Conservation (phyloP, 2,797 vertebrate species). For the Sphaeramia orbicularis region DNA sequence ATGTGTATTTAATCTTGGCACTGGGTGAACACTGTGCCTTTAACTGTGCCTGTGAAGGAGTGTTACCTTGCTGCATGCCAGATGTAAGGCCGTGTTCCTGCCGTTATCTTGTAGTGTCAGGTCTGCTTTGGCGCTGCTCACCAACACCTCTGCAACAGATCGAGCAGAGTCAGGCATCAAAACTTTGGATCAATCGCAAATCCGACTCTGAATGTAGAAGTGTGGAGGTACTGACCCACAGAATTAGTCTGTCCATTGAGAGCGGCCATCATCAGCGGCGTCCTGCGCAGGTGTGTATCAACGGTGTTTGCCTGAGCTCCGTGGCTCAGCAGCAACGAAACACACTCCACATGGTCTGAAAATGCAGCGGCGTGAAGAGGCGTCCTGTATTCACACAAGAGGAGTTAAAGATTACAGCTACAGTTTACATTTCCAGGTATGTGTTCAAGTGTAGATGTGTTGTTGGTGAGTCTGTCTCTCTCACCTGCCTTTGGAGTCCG, state of each 20-base stretch:
- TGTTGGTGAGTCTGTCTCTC: constrained; percentile 14
- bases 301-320: constrained; percentile 89
- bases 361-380: constrained; percentile 95
- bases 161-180: constrained; percentile 20
- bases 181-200: not conserved
- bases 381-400: constrained; percentile 77
- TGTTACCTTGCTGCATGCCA: constrained; percentile 86
- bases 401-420: not conserved
- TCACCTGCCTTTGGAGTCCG: constrained; percentile 95
- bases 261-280: constrained; percentile 97
- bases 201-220: not conserved
- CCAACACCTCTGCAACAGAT: constrained; percentile 89
- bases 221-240: constrained; percentile 87
- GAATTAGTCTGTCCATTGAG: constrained; percentile 96
- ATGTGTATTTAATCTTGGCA: too few relatives aligned
- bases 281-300: constrained; percentile 86
- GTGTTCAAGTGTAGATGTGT: not conserved
- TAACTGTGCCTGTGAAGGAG: not conserved
- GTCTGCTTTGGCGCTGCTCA: constrained; percentile 95
- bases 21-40: too few relatives aligned
- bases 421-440: too few relatives aligned
- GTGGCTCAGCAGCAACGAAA: constrained; percentile 93
- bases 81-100: constrained; percentile 95
- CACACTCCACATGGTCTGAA: constrained; percentile 93
- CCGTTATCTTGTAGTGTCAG: constrained; percentile 90